These are phyloP conservation scores for Steinernema khuongi DNA, from an alignment of 1,140 invertebrate genomes.

Conservation along the genomic window DNA sequence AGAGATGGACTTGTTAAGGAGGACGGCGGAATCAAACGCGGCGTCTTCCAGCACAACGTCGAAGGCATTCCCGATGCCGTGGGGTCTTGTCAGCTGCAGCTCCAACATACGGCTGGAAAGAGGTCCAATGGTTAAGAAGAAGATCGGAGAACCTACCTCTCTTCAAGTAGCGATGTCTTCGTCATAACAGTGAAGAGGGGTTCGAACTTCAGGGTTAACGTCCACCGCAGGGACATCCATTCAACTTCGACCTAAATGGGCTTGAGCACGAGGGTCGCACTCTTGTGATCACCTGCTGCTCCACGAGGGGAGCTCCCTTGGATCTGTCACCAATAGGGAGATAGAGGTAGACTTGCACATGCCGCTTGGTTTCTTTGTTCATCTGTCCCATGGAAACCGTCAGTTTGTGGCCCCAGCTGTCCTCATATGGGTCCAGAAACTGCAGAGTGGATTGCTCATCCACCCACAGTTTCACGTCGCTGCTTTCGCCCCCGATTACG, in stretches of 20 bases:
- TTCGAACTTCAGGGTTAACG: constrained; percentile 36
- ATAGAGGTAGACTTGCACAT: constrained; percentile 17
- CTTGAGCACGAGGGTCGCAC: neutral
- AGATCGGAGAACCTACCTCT: constrained; percentile 39
- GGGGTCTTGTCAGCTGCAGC: neutral
- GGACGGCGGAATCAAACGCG: neutral
- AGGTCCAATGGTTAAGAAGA: constrained; percentile 31
- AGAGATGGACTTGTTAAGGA: neutral
- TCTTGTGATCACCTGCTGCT: neutral
- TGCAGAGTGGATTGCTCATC: neutral
- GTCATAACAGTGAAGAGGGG: constrained; percentile 40
- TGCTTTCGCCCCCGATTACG: constrained; percentile 1
- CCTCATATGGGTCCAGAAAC: constrained; percentile 1
- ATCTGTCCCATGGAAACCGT: constrained; percentile 23
- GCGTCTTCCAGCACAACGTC: neutral
- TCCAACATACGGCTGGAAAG: constrained; percentile 17
- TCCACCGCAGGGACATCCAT: constrained; percentile 38
- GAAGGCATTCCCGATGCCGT: neutral
- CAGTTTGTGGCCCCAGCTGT: constrained; percentile 34
- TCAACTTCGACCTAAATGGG: constrained; percentile 42
- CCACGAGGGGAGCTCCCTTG: neutral
- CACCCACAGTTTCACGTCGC: neutral
- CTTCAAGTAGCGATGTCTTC: constrained; percentile 30
- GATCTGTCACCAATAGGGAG: neutral
- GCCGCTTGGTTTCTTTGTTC: constrained; percentile 11